phyloP scores from a whole-genome alignment of 2,888 invertebrate species.

The Harpalus rubripes region DNA sequence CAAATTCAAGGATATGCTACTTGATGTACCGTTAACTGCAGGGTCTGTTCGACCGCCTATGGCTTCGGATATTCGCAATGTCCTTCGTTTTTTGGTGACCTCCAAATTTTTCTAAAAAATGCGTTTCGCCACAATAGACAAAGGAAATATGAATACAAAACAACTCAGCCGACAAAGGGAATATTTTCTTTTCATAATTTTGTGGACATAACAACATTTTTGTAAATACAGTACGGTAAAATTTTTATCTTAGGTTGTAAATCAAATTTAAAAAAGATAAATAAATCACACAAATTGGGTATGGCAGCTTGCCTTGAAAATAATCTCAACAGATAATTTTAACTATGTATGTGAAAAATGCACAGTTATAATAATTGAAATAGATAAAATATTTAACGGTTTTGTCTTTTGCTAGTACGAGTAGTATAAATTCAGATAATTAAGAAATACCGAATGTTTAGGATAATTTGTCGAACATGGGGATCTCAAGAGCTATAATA shows the following conservation, averaged over 20 bases:
- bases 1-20: constrained; percentile 23
- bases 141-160: constrained; percentile 46
- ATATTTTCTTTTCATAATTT: constrained; percentile 7
- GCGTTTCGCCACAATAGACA: constrained; percentile 24
- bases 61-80: constrained; percentile 21
- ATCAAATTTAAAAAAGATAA: constrained; percentile 2
- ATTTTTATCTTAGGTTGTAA: not conserved
- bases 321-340: not conserved
- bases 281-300: not conserved
- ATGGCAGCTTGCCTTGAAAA: not conserved
- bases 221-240: not conserved
- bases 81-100: constrained; percentile 51
- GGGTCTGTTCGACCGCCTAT: constrained; percentile 35
- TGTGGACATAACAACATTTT: constrained; percentile 2
- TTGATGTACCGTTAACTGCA: constrained; percentile 33
- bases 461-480: too few relatives aligned
- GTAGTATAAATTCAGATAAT: too few relatives aligned
- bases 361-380: too few relatives aligned
- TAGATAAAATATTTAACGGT: too few relatives aligned
- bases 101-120: constrained; percentile 29
- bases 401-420: too few relatives aligned
- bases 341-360: not conserved
- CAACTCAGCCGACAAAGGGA: constrained; percentile 3
- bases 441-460: too few relatives aligned
- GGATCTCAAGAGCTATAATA: too few relatives aligned